Conservation (phyloP, 2,797 vertebrate species). For the Sebastes trivittatus region DNA sequence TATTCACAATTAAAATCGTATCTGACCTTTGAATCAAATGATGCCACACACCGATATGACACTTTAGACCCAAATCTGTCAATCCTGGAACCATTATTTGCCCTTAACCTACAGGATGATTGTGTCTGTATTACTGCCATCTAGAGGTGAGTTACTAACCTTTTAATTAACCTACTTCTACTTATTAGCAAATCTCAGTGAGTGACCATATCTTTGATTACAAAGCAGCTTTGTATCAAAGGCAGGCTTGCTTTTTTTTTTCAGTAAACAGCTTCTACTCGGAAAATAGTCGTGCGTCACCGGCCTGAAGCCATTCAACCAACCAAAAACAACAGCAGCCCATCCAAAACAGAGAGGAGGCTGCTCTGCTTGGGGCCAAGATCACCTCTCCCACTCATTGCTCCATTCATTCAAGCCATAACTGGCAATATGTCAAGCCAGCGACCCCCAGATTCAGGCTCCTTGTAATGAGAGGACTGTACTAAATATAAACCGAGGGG, state of each 20-base stretch:
- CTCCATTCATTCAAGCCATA: slow-evolving; percentile 65
- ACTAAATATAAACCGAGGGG: slow-evolving; percentile 70
- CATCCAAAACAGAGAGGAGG: slow-evolving; percentile 24
- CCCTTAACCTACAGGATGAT: too few species aligned
- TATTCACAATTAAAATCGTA: neutral
- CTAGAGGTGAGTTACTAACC: slow-evolving; percentile 8
- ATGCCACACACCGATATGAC: neutral
- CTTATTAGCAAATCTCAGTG: neutral
- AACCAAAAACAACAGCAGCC: slow-evolving; percentile 8
- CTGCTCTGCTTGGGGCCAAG: slow-evolving; percentile 15
- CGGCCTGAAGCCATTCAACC: neutral
- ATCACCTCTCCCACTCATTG: slow-evolving; percentile 46
- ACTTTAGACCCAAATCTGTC: neutral
- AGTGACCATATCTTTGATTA: neutral
- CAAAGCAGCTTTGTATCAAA: slow-evolving; percentile 15
- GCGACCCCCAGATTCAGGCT: slow-evolving; percentile 37
- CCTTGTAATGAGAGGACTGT: slow-evolving; percentile 49
- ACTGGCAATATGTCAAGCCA: slow-evolving; percentile 62
- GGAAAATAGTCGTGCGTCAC: slow-evolving; percentile 30
- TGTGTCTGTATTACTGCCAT: slow-evolving; percentile 7
- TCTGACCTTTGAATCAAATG: neutral
- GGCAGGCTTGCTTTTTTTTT: neutral
- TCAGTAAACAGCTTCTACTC: slow-evolving; percentile 3
- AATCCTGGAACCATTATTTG: neutral
- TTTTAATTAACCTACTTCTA: neutral